Conservation (phyloP, 2,888 invertebrate genomes). For the Aporophyla nigra region DNA sequence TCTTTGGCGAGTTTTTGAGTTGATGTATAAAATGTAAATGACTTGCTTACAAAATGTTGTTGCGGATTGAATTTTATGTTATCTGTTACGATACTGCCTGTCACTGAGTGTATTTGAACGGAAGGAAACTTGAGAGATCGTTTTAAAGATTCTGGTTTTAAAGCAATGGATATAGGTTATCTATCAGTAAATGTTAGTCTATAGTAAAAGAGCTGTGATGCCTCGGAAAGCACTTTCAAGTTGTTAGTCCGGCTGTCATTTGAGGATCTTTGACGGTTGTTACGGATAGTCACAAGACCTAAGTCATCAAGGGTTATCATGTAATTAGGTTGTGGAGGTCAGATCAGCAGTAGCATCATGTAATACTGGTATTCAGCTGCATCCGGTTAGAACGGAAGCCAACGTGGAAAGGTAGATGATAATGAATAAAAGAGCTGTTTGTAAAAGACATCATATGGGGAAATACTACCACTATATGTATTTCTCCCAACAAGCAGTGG, state of each 20-base stretch:
- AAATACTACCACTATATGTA: neutral
- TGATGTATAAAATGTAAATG: constrained; percentile 66
- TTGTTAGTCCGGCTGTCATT: too few species aligned
- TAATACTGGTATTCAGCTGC: too few species aligned
- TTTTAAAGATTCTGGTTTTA: neutral
- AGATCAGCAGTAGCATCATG: too few species aligned
- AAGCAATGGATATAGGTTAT: neutral
- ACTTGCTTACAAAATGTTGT: constrained; percentile 55
- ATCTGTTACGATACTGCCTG: constrained; percentile 6
- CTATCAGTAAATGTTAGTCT: neutral
- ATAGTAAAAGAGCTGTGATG: too few species aligned
- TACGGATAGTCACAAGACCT: too few species aligned
- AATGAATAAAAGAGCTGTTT: neutral
- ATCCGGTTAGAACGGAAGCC: too few species aligned
- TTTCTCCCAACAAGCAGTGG: neutral
- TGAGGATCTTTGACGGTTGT: too few species aligned
- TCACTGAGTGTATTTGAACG: neutral
- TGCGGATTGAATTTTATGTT: constrained; percentile 10
- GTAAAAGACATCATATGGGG: neutral
- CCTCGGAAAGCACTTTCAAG: too few species aligned
- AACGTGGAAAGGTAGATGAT: too few species aligned
- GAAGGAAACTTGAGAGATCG: neutral
- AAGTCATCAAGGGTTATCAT: too few species aligned
- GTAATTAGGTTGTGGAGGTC: too few species aligned
- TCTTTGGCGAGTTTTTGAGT: constrained; percentile 48